These are phyloP conservation scores for Lingula anatina DNA, from an alignment of 2,888 invertebrate species.

Conservation along the genomic window DNA sequence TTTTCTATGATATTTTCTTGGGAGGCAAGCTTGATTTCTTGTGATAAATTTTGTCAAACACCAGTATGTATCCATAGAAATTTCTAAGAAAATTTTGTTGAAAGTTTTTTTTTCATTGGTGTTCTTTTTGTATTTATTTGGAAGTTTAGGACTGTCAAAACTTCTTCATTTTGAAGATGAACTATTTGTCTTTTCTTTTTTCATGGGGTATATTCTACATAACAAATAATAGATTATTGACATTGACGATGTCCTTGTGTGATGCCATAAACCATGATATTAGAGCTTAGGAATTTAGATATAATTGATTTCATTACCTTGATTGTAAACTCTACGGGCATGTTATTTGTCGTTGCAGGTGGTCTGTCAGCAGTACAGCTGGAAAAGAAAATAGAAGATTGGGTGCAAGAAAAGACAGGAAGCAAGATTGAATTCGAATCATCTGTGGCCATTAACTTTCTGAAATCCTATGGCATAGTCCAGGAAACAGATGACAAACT, in stretches of 20 bases:
- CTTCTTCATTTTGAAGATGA: not conserved
- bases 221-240: not conserved
- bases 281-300: too few species aligned
- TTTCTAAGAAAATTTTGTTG: too few species aligned
- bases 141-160: not conserved
- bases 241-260: too few species aligned
- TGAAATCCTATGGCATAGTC: constrained; percentile 35
- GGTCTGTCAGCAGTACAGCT: constrained; percentile 26
- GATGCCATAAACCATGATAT: too few species aligned
- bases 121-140: not conserved
- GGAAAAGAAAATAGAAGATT: constrained; percentile 32
- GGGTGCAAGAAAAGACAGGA: constrained; percentile 29
- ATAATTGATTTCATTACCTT: not conserved
- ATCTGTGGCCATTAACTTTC: constrained; percentile 28
- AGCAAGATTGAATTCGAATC: constrained; percentile 29
- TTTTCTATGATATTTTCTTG: too few species aligned
- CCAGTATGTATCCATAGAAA: too few species aligned
- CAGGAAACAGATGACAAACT: constrained; percentile 26
- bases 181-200: not conserved
- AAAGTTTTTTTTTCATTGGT: not conserved
- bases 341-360: constrained; percentile 24
- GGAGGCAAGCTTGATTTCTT: too few species aligned
- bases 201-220: not conserved
- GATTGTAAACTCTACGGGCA: not conserved
- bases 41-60: too few species aligned